These are phyloP conservation scores for Lithobates sylvaticus DNA, from an alignment of 2,797 vertebrate genomes.

Conservation along the genomic window DNA sequence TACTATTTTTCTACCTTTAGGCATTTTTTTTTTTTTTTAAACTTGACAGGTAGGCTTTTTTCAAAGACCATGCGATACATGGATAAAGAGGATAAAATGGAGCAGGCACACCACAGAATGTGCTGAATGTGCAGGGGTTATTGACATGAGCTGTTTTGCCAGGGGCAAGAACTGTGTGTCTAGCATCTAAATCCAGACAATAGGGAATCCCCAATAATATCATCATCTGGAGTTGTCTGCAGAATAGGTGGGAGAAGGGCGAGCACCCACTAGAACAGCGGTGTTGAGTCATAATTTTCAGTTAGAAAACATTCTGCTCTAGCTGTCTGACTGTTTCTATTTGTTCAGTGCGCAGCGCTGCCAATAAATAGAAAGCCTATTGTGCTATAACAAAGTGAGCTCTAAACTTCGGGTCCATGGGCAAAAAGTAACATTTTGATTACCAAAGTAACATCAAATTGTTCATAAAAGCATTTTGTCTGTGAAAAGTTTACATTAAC, in stretches of 20 bases:
- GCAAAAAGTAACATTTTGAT: too few species aligned
- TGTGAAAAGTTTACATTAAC: too few species aligned
- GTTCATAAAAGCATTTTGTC: too few species aligned
- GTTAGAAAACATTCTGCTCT: too few species aligned
- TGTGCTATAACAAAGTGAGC: too few species aligned
- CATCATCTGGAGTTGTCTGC: slow-evolving; percentile 39
- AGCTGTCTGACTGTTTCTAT: too few species aligned
- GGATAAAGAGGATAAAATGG: neutral
- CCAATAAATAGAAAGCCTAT: too few species aligned
- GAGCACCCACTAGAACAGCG: neutral
- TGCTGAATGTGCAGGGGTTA: neutral
- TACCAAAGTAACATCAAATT: too few species aligned
- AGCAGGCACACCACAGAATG: neutral
- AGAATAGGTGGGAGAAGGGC: neutral
- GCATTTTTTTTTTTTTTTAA: neutral
- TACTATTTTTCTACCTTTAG: neutral
- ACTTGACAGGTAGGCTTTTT: neutral
- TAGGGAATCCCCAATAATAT: slow-evolving; percentile 43
- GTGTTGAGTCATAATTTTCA: neutral
- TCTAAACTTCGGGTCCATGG: too few species aligned
- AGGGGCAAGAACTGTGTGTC: slow-evolving; percentile 1
- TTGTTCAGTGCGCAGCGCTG: too few species aligned
- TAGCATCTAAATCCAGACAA: slow-evolving; percentile 27
- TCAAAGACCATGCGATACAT: neutral
- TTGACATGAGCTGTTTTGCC: slow-evolving; percentile 23